These are phyloP conservation scores for Trigoniulus corallinus DNA, from an alignment of 1,140 invertebrate species.

Conservation along the genomic window DNA sequence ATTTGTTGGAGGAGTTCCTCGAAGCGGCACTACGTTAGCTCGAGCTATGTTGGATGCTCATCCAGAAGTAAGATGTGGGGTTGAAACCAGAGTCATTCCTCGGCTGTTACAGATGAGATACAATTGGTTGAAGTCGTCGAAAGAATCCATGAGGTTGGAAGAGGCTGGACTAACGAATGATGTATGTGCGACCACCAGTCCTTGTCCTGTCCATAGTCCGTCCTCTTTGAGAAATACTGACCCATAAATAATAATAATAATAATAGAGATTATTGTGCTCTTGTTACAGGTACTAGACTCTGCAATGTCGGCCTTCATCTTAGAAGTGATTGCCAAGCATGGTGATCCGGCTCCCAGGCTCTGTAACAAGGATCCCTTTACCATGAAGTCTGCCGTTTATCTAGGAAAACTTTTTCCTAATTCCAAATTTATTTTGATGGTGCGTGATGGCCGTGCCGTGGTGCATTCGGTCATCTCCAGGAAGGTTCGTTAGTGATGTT, in stretches of 20 bases:
- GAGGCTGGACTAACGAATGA: slow-evolving; percentile 89
- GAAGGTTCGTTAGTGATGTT: slow-evolving; percentile 38
- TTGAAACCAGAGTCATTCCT: slow-evolving; percentile 94
- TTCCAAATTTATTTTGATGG: slow-evolving; percentile 94
- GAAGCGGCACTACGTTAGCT: slow-evolving; percentile 92
- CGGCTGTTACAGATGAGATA: slow-evolving; percentile 76
- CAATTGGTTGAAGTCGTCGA: slow-evolving; percentile 83
- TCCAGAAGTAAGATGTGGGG: slow-evolving; percentile 92
- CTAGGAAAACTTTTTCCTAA: slow-evolving; percentile 43
- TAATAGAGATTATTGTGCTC: neutral
- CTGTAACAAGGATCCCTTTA: slow-evolving; percentile 85
- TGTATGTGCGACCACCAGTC: slow-evolving; percentile 29
- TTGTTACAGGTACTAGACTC: slow-evolving; percentile 59
- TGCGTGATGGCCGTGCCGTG: slow-evolving; percentile 89
- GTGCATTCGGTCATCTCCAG: slow-evolving; percentile 96
- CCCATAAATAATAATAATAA: too few relatives aligned
- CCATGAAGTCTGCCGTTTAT: slow-evolving; percentile 82
- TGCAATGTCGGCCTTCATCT: slow-evolving; percentile 87
- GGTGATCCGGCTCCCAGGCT: slow-evolving; percentile 67
- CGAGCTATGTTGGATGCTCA: slow-evolving; percentile 97
- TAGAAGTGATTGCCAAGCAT: slow-evolving; percentile 90
- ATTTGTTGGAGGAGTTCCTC: slow-evolving; percentile 91
- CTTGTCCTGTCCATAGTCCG: too few relatives aligned
- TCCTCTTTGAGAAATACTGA: too few relatives aligned
- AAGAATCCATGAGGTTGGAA: slow-evolving; percentile 67